Evolutionary conservation across 2,797 vertebrate species (phyloP).

Genomic region (Synaphobranchus kaupii): DNA sequence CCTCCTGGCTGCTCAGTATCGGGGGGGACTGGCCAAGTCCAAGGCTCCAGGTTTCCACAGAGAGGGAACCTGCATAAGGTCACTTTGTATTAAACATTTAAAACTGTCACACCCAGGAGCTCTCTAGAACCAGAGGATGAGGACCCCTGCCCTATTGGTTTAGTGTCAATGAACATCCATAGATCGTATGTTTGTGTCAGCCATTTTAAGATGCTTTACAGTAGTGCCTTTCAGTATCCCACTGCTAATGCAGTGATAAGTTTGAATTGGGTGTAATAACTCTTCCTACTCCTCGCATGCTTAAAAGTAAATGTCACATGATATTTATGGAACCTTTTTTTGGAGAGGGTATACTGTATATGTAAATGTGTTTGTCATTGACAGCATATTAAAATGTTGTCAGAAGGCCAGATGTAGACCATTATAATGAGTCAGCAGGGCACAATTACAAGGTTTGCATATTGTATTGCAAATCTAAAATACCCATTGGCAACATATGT

Average conservation of each 20-base stretch:
- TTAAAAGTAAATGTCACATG: conserved; percentile 17
- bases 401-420: neutral
- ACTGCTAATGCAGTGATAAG: no score
- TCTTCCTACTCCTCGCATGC: neutral
- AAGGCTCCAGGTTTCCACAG: neutral
- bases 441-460: conserved; percentile 5
- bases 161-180: neutral
- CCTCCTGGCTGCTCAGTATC: neutral
- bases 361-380: conserved; percentile 22
- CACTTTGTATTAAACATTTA: neutral
- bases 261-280: neutral
- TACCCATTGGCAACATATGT: conserved; percentile 24
- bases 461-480: conserved; percentile 28
- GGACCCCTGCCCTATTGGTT: neutral
- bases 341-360: neutral
- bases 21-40: neutral
- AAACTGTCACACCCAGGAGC: neutral
- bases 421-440: conserved; percentile 15
- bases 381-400: conserved; percentile 12
- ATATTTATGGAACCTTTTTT: neutral
- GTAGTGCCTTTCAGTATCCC: neutral
- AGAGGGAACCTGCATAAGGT: neutral
- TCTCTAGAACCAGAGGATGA: neutral
- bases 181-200: neutral
- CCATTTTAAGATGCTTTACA: neutral